Conservation (phyloP, 2,888 invertebrate genomes). For the Osmoderma eremita region DNA sequence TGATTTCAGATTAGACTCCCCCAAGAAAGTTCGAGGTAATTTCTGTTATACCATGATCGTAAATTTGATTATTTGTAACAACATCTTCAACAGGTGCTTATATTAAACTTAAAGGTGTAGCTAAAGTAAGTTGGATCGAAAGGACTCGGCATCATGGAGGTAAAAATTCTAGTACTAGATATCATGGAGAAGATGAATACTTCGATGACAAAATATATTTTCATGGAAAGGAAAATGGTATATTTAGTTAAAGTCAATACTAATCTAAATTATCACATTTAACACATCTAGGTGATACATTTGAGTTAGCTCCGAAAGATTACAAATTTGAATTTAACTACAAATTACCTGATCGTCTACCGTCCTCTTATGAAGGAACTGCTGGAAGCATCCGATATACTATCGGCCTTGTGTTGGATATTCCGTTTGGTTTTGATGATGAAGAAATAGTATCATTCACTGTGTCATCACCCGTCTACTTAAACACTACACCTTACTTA, state of each 20-base stretch:
- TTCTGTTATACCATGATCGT: neutral
- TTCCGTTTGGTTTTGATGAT: constrained; percentile 8
- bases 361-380: constrained; percentile 7
- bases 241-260: neutral
- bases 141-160: no score
- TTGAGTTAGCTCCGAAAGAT: neutral
- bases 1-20: constrained; percentile 1
- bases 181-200: constrained; percentile 1
- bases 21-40: constrained; percentile 1
- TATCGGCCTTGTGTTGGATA: constrained; percentile 2
- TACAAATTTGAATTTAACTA: constrained; percentile 15
- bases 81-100: constrained; percentile 7
- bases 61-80: no score
- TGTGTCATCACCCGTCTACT: constrained; percentile 8
- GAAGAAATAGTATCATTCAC: neutral
- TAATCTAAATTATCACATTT: neutral
- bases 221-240: neutral
- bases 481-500: constrained; percentile 3
- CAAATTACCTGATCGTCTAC: constrained; percentile 6
- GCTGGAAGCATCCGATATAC: constrained; percentile 4
- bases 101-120: neutral
- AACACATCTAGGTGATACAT: neutral
- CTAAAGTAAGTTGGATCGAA: neutral
- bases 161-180: neutral
- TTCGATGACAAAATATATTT: constrained; percentile 15